Evolutionary conservation across 2,888 invertebrate species (phyloP), one percentile per base, ranked within the genome.

Genomic region (Nemoura dubitans): DNA sequence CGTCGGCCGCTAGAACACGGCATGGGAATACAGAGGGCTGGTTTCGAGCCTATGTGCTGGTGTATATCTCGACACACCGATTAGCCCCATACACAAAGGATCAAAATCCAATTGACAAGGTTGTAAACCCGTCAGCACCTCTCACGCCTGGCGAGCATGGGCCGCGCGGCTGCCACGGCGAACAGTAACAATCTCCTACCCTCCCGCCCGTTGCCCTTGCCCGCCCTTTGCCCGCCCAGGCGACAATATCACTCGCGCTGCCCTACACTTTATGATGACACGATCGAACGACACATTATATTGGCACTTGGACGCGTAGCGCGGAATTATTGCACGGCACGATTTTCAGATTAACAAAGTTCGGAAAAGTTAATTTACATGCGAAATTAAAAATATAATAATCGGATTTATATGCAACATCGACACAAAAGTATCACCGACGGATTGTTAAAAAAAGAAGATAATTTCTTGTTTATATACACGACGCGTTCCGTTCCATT

Each of bases 31-130:
- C 16, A 10, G 59, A 59, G 59, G 36, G 59, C 59, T 59, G 59
- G 59, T 59, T 36, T 10, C 59, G 59, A 59, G 59, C 59, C 59
- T 81, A 78, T 76, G 14, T 78, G 28, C 81, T 29, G 28, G 81
- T 29, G 28, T 81, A 59, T 6, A 59, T 26, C 59, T 76, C 84
- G 84, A 84, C 84, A 84, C 84, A 84, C 84, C 84, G 84, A 84
- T 84, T 84, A 84, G 84, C 59, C 84, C 76, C 29, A 76, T 84
- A 59, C 84, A 84, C 84, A 84, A 84, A 84, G 84, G 84, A 84
- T 84, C 84, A 84, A 84, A 84, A 84, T 76, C 84, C 84, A 84
- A 84, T 84, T 84, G 84, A 84, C 84, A 84, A 84, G 84, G 84
- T 84, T 84, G 84, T 84, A 84, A 84, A 84, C 59, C 84, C 84